Percentiles rank a stretch among this genome's conserved stretches.
These are phyloP conservation scores for Phaethon lepturus DNA, from an alignment of 2,113 vertebrate genomes.

Conservation along the genomic window DNA sequence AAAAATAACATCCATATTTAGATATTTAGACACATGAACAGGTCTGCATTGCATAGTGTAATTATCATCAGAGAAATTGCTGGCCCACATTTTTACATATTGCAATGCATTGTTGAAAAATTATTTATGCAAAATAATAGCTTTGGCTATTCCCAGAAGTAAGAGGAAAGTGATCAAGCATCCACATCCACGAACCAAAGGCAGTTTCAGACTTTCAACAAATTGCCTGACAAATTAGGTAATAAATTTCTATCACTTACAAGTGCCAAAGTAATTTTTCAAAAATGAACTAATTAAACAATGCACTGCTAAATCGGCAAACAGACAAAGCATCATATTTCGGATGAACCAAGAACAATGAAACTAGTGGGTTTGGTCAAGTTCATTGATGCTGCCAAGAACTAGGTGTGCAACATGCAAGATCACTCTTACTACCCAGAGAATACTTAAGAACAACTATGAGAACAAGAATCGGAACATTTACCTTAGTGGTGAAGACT, in stretches of 20 bases:
- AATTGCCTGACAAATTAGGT: neutral
- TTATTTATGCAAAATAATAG: neutral
- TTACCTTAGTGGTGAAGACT: neutral
- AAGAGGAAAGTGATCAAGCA: neutral
- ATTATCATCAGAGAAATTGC: neutral
- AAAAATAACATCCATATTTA: neutral
- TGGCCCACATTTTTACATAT: neutral
- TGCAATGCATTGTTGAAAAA: neutral
- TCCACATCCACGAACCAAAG: neutral
- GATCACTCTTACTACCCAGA: neutral
- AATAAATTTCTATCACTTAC: neutral
- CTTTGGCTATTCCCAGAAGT: neutral
- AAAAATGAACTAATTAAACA: neutral
- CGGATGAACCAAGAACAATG: neutral
- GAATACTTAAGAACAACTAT: neutral
- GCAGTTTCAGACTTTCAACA: neutral
- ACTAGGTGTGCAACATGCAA: rapidly evolving
- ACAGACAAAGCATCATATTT: neutral
- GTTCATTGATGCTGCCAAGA: neutral
- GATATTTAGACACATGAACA: neutral
- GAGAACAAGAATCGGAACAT: neutral
- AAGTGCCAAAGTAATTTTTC: neutral
- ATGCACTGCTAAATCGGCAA: neutral
- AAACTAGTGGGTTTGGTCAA: neutral
- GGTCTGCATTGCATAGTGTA: neutral